Conservation (phyloP, 1,140 invertebrate species). For the Euglossa dilemma region DNA sequence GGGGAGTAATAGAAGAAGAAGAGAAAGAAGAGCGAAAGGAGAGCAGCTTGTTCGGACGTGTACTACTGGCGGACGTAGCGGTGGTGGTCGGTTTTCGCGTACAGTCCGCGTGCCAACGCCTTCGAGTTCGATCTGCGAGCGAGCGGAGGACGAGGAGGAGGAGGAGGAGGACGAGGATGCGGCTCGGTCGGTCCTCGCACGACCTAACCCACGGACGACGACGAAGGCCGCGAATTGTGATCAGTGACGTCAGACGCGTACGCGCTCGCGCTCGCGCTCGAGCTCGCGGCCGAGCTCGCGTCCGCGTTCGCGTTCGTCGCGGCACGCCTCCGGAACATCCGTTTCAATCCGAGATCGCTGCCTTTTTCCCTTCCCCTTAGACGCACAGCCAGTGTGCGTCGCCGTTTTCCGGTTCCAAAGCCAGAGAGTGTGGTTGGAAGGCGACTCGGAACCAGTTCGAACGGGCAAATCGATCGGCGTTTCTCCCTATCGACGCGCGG, state of each 20-base stretch:
- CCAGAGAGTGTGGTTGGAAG: too few relatives aligned
- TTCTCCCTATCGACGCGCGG: neutral
- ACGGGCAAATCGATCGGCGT: too few relatives aligned
- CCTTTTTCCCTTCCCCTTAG: neutral
- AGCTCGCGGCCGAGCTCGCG: neutral
- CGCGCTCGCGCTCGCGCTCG: slow-evolving; percentile 1
- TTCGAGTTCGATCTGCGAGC: neutral
- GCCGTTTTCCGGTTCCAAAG: too few relatives aligned
- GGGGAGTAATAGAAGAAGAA: too few relatives aligned
- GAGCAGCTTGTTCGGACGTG: neutral
- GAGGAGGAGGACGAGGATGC: slow-evolving; percentile 4
- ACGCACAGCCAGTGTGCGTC: neutral
- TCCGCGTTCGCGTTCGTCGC: neutral
- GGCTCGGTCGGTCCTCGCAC: slow-evolving; percentile 8
- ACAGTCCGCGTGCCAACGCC: neutral
- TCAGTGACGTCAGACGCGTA: slow-evolving; percentile 47
- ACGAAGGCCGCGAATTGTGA: slow-evolving; percentile 26
- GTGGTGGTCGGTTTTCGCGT: neutral
- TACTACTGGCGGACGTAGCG: too few relatives aligned
- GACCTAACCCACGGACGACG: slow-evolving; percentile 13
- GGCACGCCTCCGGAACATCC: slow-evolving; percentile 29
- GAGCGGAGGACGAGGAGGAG: neutral
- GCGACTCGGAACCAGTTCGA: too few relatives aligned
- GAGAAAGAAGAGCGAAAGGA: neutral
- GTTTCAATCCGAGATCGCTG: slow-evolving; percentile 14